phyloP scores from a whole-genome alignment of 2,888 invertebrate genomes.

The Aquatica leii region DNA sequence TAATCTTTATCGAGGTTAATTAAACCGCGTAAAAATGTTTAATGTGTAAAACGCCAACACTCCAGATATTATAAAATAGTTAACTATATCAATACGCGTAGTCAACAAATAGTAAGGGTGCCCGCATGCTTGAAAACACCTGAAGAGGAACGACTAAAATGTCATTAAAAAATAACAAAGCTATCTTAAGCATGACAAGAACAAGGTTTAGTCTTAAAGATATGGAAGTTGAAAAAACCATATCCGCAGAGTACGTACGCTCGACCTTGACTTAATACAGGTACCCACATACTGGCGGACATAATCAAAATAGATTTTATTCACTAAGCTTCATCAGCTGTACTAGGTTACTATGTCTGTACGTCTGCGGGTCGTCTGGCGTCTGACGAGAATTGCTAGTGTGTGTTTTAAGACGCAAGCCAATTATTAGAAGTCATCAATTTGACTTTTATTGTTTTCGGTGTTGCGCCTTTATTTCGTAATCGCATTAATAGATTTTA shows the following conservation, averaged over 20 bases:
- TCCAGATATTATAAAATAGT: not conserved
- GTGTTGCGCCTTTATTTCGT: too few species aligned
- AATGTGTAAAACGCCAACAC: not conserved
- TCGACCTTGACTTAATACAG: constrained; percentile 43
- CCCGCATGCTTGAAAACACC: constrained; percentile 25
- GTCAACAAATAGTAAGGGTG: constrained; percentile 18
- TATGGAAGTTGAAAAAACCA: not conserved
- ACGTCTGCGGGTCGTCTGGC: constrained; percentile 45
- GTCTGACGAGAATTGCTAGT: constrained; percentile 19
- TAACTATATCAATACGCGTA: constrained; percentile 13
- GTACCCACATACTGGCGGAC: constrained; percentile 45
- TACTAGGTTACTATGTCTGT: constrained; percentile 47
- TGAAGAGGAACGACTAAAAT: constrained; percentile 14
- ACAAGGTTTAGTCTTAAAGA: not conserved
- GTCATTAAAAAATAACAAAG: not conserved
- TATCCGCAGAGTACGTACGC: constrained; percentile 32
- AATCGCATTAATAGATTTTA: too few species aligned
- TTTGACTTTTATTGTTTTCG: too few species aligned
- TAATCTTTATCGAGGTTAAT: not conserved
- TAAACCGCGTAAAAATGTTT: constrained; percentile 7
- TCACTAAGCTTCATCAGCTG: constrained; percentile 34
- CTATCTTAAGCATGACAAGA: not conserved
- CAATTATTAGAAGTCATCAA: too few species aligned
- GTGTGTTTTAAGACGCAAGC: too few species aligned
- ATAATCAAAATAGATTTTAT: constrained; percentile 43